Evolutionary conservation across 2,113 vertebrate genomes (phyloP).

Genomic region (Micronycteris hirsuta): DNA sequence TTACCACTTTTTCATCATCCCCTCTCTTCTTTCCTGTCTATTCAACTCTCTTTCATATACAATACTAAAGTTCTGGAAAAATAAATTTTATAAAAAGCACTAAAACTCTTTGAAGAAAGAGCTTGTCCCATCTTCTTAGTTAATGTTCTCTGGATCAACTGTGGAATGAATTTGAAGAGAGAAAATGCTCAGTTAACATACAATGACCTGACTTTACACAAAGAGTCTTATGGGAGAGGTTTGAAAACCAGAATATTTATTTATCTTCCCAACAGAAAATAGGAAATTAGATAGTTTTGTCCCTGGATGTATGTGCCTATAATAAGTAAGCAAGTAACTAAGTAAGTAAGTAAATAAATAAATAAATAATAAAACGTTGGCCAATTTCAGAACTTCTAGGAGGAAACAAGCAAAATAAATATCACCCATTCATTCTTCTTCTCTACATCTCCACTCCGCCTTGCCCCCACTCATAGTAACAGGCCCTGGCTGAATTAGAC

Average conservation of each 20-base stretch:
- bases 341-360: not conserved
- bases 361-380: not conserved
- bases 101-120: not conserved
- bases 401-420: not conserved
- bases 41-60: not conserved
- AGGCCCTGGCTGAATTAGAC: not conserved
- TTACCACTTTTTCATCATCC: not conserved
- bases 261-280: not conserved
- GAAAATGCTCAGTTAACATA: not conserved
- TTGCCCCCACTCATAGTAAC: not conserved
- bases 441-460: rapidly evolving
- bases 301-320: not conserved
- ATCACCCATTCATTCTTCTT: not conserved
- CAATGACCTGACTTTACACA: not conserved
- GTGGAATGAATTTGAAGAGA: not conserved
- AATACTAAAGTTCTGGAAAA: not conserved
- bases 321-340: not conserved
- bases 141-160: not conserved
- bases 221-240: not conserved
- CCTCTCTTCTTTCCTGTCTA: not conserved
- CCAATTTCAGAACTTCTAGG: not conserved
- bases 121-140: not conserved
- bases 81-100: not conserved
- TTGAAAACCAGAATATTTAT: not conserved
- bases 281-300: not conserved